Evolutionary conservation across 2,113 vertebrate genomes (phyloP).

Genomic region (Syrrhaptes paradoxus): DNA sequence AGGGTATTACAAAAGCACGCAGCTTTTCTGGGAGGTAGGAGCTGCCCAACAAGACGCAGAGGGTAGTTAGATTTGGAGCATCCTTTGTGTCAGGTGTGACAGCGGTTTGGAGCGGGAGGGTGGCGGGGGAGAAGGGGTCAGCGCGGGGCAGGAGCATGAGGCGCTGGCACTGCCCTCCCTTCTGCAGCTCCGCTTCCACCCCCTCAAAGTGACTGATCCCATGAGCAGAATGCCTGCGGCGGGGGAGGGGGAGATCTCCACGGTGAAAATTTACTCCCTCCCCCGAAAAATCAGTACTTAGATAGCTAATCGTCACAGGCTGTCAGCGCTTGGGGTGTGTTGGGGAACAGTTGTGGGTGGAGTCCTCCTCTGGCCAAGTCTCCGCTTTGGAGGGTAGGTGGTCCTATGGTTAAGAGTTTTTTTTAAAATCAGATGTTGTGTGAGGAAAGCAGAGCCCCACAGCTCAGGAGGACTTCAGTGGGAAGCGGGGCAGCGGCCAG

Average conservation of each 20-base stretch:
- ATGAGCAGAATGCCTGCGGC: background rate
- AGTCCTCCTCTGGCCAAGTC: background rate
- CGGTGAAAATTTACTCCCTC: background rate
- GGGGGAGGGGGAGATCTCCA: no score
- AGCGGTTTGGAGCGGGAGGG: background rate
- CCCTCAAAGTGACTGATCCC: background rate
- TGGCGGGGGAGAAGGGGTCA: background rate
- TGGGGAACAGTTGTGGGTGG: background rate
- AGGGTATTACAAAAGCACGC: background rate
- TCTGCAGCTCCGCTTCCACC: no score
- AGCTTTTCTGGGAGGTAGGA: background rate
- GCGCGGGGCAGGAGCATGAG: rapidly evolving
- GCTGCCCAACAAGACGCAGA: rapidly evolving
- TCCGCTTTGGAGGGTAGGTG: background rate
- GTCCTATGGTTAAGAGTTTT: background rate
- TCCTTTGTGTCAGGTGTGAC: background rate
- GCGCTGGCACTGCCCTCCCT: background rate
- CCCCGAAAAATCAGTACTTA: background rate
- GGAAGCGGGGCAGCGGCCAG: background rate
- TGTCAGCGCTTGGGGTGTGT: background rate
- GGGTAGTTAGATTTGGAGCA: background rate
- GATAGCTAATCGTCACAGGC: background rate
- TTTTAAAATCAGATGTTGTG: background rate
- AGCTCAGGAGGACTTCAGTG: background rate
- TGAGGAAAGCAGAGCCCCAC: background rate